A percentile compares a stretch with the other conserved stretches of the same genome.
These are phyloP conservation scores for Drosophila mulleri DNA, from an alignment of 2,888 invertebrate genomes.

Conservation along the genomic window DNA sequence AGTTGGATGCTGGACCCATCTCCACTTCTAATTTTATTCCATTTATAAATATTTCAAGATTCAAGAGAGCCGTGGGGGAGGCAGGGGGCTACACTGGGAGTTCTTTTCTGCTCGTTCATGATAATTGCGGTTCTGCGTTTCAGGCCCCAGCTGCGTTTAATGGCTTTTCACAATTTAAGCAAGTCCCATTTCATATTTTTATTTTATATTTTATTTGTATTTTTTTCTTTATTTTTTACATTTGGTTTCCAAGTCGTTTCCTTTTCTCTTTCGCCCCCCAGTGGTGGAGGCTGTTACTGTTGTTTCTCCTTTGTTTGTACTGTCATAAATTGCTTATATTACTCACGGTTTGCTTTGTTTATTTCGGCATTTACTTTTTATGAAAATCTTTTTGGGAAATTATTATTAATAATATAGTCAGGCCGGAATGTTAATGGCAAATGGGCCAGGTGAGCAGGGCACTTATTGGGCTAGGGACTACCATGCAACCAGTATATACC, in stretches of 20 bases:
- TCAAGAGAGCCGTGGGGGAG: too few relatives aligned
- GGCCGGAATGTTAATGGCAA: constrained; percentile 3
- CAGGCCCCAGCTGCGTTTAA: constrained; percentile 76
- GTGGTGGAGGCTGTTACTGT: constrained; percentile 8
- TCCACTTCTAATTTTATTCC: constrained; percentile 25
- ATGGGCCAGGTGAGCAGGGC: constrained; percentile 7
- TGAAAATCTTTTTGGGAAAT: constrained; percentile 58
- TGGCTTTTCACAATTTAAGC: constrained; percentile 80
- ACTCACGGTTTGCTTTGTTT: constrained; percentile 58
- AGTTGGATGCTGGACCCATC: neutral
- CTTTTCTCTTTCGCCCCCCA: constrained; percentile 18
- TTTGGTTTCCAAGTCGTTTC: constrained; percentile 57
- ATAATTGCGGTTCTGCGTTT: constrained; percentile 71
- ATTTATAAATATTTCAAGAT: constrained; percentile 73
- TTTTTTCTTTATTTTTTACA: constrained; percentile 35
- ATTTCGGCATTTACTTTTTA: constrained; percentile 68
- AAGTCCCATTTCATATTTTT: constrained; percentile 60
- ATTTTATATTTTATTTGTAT: constrained; percentile 2
- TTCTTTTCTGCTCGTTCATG: constrained; percentile 61
- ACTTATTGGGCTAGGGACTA: neutral
- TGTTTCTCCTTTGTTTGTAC: constrained; percentile 18
- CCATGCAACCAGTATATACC: neutral
- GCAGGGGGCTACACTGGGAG: constrained; percentile 21
- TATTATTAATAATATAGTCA: constrained; percentile 43
- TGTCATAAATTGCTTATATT: constrained; percentile 74